Evolutionary conservation across 1,140 invertebrate species (phyloP).

Genomic region (Branchinecta lindahli): DNA sequence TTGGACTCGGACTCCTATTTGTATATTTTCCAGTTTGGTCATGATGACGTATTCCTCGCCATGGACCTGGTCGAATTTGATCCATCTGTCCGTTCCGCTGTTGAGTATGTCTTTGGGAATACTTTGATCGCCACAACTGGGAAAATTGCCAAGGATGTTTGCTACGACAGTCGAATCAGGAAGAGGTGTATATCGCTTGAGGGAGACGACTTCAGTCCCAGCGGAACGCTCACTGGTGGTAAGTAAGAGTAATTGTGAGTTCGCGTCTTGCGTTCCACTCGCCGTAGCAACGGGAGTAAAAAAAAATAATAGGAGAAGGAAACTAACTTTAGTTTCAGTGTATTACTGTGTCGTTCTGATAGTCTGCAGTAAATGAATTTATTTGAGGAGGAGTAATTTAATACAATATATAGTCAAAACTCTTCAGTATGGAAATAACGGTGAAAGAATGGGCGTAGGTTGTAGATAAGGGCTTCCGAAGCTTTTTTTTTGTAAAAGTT

Average conservation of each 20-base stretch:
- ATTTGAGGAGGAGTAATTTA: too few species aligned
- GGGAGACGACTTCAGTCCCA: slow-evolving; percentile 80
- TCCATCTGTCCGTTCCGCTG: slow-evolving; percentile 48
- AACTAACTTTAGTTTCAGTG: too few species aligned
- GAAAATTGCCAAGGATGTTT: slow-evolving; percentile 54
- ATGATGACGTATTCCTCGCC: slow-evolving; percentile 65
- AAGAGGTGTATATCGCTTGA: slow-evolving; percentile 73
- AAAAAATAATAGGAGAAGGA: too few species aligned
- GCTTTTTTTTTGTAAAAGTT: too few species aligned
- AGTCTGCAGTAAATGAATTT: too few species aligned
- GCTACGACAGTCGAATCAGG: slow-evolving; percentile 57
- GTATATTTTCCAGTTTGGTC: slow-evolving; percentile 38
- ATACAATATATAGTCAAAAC: too few species aligned
- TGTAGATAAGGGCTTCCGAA: too few species aligned
- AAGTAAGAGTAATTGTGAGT: neutral
- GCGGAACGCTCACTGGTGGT: slow-evolving; percentile 75
- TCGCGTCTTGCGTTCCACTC: too few species aligned
- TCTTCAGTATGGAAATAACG: too few species aligned
- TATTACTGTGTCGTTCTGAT: too few species aligned
- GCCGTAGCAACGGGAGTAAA: too few species aligned
- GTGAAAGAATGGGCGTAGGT: too few species aligned
- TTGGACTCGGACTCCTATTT: neutral
- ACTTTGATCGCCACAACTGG: slow-evolving; percentile 69
- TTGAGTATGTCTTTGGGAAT: slow-evolving; percentile 76
- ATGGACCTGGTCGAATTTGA: slow-evolving; percentile 66